phyloP scores from a whole-genome alignment of 2,797 vertebrate genomes.

The Myripristis murdjan region DNA sequence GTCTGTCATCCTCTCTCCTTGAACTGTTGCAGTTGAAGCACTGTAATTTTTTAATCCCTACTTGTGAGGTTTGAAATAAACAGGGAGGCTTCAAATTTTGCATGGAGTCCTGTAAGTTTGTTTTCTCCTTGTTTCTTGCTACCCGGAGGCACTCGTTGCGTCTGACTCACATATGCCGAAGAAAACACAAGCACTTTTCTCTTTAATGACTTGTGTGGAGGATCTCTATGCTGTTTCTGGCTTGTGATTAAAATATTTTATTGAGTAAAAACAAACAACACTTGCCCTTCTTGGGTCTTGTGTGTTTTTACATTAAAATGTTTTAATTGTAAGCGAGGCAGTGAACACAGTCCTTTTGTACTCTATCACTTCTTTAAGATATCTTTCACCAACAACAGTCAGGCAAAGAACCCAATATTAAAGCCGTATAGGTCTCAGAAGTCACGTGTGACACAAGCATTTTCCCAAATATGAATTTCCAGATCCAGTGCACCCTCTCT shows the following conservation, averaged over 20 bases:
- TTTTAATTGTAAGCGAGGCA: too few relatives aligned
- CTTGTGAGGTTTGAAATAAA: constrained; percentile 87
- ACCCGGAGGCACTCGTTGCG: neutral
- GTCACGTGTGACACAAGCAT: too few relatives aligned
- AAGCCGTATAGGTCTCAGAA: too few relatives aligned
- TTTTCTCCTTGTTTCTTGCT: constrained; percentile 20
- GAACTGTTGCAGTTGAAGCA: constrained; percentile 83
- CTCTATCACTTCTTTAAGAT: too few relatives aligned
- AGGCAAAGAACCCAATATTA: neutral
- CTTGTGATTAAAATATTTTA: neutral
- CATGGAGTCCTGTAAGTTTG: constrained; percentile 59
- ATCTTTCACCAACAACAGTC: too few relatives aligned
- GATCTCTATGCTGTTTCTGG: neutral
- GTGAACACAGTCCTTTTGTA: too few relatives aligned
- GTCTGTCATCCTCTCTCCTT: constrained; percentile 78
- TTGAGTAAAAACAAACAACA: neutral
- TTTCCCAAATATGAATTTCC: too few relatives aligned
- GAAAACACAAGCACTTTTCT: constrained; percentile 11
- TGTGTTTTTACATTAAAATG: too few relatives aligned
- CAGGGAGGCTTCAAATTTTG: constrained; percentile 76
- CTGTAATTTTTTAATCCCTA: constrained; percentile 88
- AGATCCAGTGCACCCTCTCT: too few relatives aligned
- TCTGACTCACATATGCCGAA: neutral
- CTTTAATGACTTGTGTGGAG: neutral
- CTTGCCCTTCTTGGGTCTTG: too few relatives aligned